phyloP scores from a whole-genome alignment of 2,113 vertebrate genomes.

The Chaetops frenatus region DNA sequence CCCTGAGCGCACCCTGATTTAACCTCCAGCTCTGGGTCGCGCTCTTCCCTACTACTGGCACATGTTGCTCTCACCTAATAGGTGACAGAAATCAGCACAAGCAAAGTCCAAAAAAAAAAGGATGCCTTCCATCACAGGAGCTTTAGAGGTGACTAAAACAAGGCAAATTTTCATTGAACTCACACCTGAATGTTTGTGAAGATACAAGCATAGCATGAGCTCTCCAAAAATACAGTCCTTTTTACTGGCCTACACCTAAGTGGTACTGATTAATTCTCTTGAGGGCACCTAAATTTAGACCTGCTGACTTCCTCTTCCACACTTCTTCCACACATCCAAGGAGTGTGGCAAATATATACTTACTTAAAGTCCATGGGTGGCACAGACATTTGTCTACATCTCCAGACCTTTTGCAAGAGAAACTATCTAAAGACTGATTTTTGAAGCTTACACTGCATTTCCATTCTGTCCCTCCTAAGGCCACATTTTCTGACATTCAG shows the following conservation, averaged over 20 bases:
- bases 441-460: neutral
- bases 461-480: neutral
- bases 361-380: neutral
- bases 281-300: neutral
- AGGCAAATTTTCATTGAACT: neutral
- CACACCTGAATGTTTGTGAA: neutral
- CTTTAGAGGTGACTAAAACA: neutral
- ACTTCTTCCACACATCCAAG: neutral
- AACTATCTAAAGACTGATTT: neutral
- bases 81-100: neutral
- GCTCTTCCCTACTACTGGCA: neutral
- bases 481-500: neutral
- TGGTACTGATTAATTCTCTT: neutral
- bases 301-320: neutral
- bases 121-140: neutral
- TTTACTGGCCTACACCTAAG: neutral
- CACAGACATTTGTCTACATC: neutral
- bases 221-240: neutral
- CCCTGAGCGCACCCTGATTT: neutral
- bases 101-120: neutral
- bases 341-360: neutral
- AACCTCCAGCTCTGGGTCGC: neutral
- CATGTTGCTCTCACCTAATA: neutral
- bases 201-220: rapidly evolving
- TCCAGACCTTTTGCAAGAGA: neutral